Evolutionary conservation across 2,113 vertebrate genomes (phyloP), one percentile per base, ranked within the genome.

Genomic region (Gambusia holbrooki): DNA sequence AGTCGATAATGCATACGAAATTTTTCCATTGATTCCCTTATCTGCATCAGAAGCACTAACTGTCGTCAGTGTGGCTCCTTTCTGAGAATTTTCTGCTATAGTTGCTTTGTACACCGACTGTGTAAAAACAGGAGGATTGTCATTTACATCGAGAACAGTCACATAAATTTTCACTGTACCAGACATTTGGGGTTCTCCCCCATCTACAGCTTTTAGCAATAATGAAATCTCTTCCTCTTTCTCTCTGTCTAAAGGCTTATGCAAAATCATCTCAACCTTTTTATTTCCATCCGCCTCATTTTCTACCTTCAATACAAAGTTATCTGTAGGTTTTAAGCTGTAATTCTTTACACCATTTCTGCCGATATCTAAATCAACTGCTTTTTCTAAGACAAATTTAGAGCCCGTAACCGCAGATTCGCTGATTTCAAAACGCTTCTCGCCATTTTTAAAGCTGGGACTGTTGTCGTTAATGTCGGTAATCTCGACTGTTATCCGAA

Each of bases 31-130:
- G 1, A 87, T 79, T 2, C 94, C 95, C 60, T 92, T 85, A 4
- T 97, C 96, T 75, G 83, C 83, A 54, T 97, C 96, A 9, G 90
- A 90, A 0, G 96, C 96, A 48, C 79, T 87, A 0, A 96, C 92
- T 25, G 77, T 89, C 5, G 75, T 84, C 5, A 95, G 12, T 35
- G 76, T 82, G 0, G 84, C 79, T 0, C 92, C 89, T 2, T 32
- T 85, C 0, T 64, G 61, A 0, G 91, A 90, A 80, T 94, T 94
- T 37, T 96, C 94, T 0, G 51, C 77, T 4, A 96, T 11, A 62
- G 82, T 77, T 3, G 90, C 87, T 25, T 88, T 92, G 64, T 95
- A 96, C 0, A 90, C 12, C 0, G 89, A 29, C 54, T 92, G 79
- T 2, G 66, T 74, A 68, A 94, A 95, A 1, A 92, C 0, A 0